Base-by-base conservation (phyloP, 2,113 vertebrate species). In the Tretioscincus oriximinensis region DNA sequence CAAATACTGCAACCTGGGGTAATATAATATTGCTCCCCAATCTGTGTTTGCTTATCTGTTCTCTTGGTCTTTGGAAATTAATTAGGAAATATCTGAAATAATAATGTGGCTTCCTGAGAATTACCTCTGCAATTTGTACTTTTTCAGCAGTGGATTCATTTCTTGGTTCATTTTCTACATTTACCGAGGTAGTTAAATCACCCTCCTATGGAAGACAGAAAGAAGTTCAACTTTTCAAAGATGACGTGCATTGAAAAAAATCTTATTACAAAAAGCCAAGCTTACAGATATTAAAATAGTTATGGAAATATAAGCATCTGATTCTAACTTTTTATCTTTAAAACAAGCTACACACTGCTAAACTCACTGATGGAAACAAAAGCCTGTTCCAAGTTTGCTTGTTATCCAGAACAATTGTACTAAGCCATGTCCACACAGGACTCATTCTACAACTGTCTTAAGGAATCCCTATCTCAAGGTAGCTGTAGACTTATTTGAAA, bases 171-270 rank as follows among this genome's bases (percentile, higher is more conserved):
- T 88, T 87, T 81, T 90, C 79, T 67, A 82, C 71, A 78, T 90
- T 85, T 76, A 76, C 78, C 90, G 87, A 93, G 89, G 90, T 84
- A 91, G 91, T 84, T 93, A 76, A 88, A 83, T 92, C 73, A 87
- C 82, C 75, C 76, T 85, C 84, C 94, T 95, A 81, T 28, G 89
- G 21, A 45, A 45, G 1, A 64, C 6, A 85, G 31, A 16, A 0
- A 14, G 83, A 0, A 77, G 4, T 77, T 75, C 73, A 90, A 12
- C 21, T 69, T 49, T 87, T 77, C 63, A 82, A 66, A 76, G 60
- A 5, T 77, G 14, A 26, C 28, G 86, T 8, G 41, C 5, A 31
- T 2, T 18, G 81, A 31, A 41, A 84, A 31, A 49, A 72, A 45
- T 24, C 18, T 24, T 71, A 31, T 0, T 22, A 73, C 41, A 26